phyloP scores from a whole-genome alignment of 2,113 vertebrate genomes.

The Ptilorrhoa leucosticta region DNA sequence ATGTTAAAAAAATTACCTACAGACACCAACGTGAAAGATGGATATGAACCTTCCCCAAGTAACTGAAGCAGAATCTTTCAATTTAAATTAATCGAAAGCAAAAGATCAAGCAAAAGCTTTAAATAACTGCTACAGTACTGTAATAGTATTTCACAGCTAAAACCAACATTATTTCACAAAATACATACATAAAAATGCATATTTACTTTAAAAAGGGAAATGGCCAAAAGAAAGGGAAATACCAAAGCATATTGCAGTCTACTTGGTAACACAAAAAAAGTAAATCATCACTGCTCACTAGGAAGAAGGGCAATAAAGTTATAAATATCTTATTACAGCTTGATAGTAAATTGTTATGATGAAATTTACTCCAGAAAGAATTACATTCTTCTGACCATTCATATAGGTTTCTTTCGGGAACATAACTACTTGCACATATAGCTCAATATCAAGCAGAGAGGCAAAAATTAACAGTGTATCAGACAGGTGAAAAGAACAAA shows the following conservation, averaged over 20 bases:
- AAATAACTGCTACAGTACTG: not conserved
- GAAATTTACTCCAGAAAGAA: not conserved
- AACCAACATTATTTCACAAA: not conserved
- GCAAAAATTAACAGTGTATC: not conserved
- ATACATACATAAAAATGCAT: not conserved
- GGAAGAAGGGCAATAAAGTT: not conserved
- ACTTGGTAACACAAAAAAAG: slow-evolving; percentile 7
- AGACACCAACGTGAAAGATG: not conserved
- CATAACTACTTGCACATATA: not conserved
- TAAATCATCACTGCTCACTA: not conserved
- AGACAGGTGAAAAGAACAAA: not conserved
- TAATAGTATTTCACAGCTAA: not conserved
- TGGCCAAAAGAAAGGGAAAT: slow-evolving; percentile 35
- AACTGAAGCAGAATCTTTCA: not conserved
- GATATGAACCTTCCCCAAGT: not conserved
- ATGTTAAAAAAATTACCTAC: not conserved
- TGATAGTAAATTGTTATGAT: not conserved
- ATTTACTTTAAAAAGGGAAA: slow-evolving; percentile 38
- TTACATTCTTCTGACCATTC: not conserved
- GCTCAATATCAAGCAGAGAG: not conserved
- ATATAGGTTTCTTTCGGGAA: not conserved
- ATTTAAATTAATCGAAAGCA: not conserved
- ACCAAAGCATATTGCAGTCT: slow-evolving; percentile 36
- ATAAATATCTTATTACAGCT: not conserved
- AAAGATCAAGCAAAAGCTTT: not conserved